Base-by-base conservation (phyloP, 2,888 invertebrate genomes). In the Blera fallax region DNA sequence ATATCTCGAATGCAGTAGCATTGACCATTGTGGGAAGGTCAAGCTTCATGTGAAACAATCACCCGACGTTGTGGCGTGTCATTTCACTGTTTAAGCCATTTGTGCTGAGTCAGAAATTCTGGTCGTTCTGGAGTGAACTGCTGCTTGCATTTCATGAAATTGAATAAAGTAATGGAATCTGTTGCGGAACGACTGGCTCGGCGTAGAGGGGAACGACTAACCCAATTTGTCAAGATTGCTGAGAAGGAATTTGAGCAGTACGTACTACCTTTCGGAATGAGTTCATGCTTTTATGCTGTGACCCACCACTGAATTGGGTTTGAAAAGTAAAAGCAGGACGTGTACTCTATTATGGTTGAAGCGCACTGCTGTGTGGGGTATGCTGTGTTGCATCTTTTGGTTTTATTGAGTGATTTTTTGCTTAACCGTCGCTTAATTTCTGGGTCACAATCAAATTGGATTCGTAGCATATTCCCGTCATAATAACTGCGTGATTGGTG, bases 11-110 rank as follows among this genome's bases (percentile, higher is more conserved):
- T 77, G 48, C 54, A 56, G 40, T 24, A 65, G 62, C 84, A 65
- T 76, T 85, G 80, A 76, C 81, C 45, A 11, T 18, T 81, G 76
- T 18, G 14, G 14, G 56, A 85, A 81, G 84, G 84, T 81, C 84
- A 81, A 48, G 32, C 65, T 65, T 70, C 60, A 50, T 48, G 34
- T 58, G n/a, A 56, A 40, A 11, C 27, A 67, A 32, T 56, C 54
- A 40, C 8, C 32, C 34, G 4, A 45, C 64, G 34, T 45, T 27
- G 50, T 32, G 45, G 84, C 84, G 84, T 85, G 81, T 60, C 64
- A 18, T 76, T 85, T 60, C 6, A 43, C 18, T 34, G 34, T 60
- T 85, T 81, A 50, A 11, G n/a, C 27, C 10, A 40, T 64, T 84
- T 58, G 8, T 50, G 24, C 40, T 27, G 14, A 18, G n/a, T 54